Evolutionary conservation across 2,113 vertebrate genomes (phyloP).

Genomic region (Chloroceryle aenea): DNA sequence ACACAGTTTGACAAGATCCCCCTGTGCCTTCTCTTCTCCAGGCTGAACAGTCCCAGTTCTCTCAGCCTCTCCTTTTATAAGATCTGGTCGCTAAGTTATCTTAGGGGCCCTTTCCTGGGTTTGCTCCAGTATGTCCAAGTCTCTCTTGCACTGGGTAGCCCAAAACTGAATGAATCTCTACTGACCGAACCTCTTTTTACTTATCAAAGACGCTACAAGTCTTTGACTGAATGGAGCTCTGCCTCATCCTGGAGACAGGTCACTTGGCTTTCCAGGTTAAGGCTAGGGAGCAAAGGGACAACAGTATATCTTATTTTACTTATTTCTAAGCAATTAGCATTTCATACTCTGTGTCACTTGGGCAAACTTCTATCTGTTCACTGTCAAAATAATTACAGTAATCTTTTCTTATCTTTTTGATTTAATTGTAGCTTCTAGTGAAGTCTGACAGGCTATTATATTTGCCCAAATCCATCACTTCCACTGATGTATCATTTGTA

Average conservation of each 20-base stretch:
- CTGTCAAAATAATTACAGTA: conserved; percentile 54
- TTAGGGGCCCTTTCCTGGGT: background rate
- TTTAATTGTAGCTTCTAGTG: conserved; percentile 38
- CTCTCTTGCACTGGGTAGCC: background rate
- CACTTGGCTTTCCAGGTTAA: background rate
- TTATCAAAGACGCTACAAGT: background rate
- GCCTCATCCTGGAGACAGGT: background rate
- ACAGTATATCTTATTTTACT: background rate
- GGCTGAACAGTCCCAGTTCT: background rate
- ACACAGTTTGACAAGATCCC: background rate
- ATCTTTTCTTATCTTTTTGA: conserved; percentile 38
- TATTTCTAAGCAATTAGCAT: conserved; percentile 29
- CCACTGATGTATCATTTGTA: conserved; percentile 18
- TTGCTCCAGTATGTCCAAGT: background rate
- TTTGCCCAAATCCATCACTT: conserved; percentile 52
- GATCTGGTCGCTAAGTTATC: background rate
- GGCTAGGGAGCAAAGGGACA: background rate
- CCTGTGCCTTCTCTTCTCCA: background rate
- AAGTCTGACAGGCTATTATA: conserved; percentile 42
- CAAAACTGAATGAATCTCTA: background rate
- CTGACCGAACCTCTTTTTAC: background rate
- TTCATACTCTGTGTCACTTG: conserved; percentile 7
- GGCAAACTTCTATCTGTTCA: conserved; percentile 46
- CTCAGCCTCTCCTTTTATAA: background rate
- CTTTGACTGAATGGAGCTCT: background rate